Base-by-base conservation (phyloP, 2,113 vertebrate species). In the Phoenicopterus ruber region DNA sequence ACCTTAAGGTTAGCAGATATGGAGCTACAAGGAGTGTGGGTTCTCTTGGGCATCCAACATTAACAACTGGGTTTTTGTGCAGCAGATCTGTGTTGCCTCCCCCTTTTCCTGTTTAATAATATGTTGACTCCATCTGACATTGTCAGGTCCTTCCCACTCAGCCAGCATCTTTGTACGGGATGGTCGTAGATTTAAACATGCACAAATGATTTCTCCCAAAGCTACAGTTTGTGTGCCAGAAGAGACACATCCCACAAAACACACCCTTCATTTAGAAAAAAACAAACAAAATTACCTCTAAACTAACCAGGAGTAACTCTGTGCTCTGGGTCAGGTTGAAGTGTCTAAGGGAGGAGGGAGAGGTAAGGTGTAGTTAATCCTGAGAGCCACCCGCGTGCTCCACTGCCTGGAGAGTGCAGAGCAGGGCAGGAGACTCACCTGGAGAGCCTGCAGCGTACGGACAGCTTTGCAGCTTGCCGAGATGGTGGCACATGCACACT, bases 401-500 rank as follows among this genome's bases (percentile, higher is more conserved):
- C 40, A 13, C 34, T 61, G 3, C 40, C 40, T 20, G 59, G 40
- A 66, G 59, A 36, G 20, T 14, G 13, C 18, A 49, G 31, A 42
- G 24, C 42, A 65, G 65, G n/a, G 22, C 50, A 21, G 38, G 31
- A 54, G 46, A 54, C 25, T 36, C 40, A 46, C 14, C 29, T 66
- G 29, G 14, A 38, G 34, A n/a, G 12, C 6, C 20, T 47, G 17
- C 25, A 63, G 22, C 22, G 18, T 9, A 10, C 0, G 0, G 36
- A 26, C 24, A 61, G 10, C n/a, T 84, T 79, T 66, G 46, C n/a
- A 42, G 21, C 26, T 67, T 42, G 25, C 65, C 66, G 38, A 44
- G 25, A 6, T 55, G 29, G 50, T 59, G 50, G 7, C 77, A 59
- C 10, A 13, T 5, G 25, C 50, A 54, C 13, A 5, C n/a, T 11